Evolutionary conservation across 2,113 vertebrate species (phyloP), one percentile per base, ranked within the genome.

Genomic region (Edolisoma coerulescens): DNA sequence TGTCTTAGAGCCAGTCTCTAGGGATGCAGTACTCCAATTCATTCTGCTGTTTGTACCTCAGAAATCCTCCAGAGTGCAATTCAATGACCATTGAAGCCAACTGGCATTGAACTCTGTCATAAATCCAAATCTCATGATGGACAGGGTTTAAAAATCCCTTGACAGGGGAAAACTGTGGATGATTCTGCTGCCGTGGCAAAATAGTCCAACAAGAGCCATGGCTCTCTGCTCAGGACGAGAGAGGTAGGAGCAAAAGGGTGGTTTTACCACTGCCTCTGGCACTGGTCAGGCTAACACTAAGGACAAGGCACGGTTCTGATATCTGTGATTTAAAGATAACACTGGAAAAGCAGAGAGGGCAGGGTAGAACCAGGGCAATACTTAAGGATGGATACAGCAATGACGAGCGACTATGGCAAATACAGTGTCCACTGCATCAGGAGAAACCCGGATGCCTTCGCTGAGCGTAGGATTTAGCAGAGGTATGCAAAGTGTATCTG

Each of bases 81-180:
- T 44, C 73, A 92, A 41, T 84, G 95, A 92, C 88, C 89, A 67
- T 24, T 88, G 87, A 89, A 96, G 95, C 95, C 96, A 95, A 89
- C 92, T 89, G 96, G 90, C 75, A 82, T 52, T 95, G 94, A 94
- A 95, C 83, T 84, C 71, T 75, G 60, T 83, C 93, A 93, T 97
- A 95, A 96, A 97, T 96, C 89, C 91, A 63, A 65, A 94, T 78
- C 90, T 87, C 77, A 28, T 52, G 64, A 95, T 91, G 20, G 6
- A 74, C 90, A 84, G 35, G n/a, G 39, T 86, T 93, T 88, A 90
- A 92, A 87, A 96, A 83, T 75, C 90, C 74, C 86, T 89, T 7
- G 5, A 41, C 26, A 47, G 3, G 14, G 60, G 28, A 85, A 86
- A 94, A 42, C 39, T 49, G 30, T 56, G 84, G 84, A 57, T 87